phyloP scores from a whole-genome alignment of 2,888 invertebrate genomes.

The Melanargia galathea region DNA sequence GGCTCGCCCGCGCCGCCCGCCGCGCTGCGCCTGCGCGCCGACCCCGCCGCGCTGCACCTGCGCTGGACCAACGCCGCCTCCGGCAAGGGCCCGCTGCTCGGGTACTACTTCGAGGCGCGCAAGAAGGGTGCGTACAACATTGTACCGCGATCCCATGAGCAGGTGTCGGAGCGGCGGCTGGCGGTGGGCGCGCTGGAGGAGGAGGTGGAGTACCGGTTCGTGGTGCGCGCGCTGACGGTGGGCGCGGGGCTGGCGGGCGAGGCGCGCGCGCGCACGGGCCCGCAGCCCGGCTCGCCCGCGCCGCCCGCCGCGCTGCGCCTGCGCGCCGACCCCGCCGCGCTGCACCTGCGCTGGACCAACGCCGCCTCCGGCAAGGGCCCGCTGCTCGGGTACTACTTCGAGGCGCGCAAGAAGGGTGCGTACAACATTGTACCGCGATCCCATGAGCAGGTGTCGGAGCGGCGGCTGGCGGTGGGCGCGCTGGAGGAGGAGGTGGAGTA shows the following conservation, averaged over 20 bases:
- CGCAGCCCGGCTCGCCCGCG: constrained; percentile 93
- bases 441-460: constrained; percentile 93
- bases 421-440: background rate
- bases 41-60: constrained; percentile 91
- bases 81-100: constrained; percentile 91
- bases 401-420: constrained; percentile 89
- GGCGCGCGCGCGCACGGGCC: constrained; percentile 94
- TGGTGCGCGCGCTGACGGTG: constrained; percentile 94
- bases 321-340: constrained; percentile 90
- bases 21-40: constrained; percentile 87
- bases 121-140: constrained; percentile 83
- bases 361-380: constrained; percentile 92
- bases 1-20: constrained; percentile 92
- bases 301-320: constrained; percentile 88
- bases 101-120: constrained; percentile 94
- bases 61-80: constrained; percentile 94
- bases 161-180: constrained; percentile 90
- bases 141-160: constrained; percentile 80
- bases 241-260: constrained; percentile 91
- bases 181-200: constrained; percentile 94
- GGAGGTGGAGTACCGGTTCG: constrained; percentile 96
- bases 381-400: constrained; percentile 94
- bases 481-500: constrained; percentile 97
- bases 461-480: constrained; percentile 90
- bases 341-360: constrained; percentile 94